phyloP scores from a whole-genome alignment of 1,140 invertebrate genomes.

The Phortica variegata region DNA sequence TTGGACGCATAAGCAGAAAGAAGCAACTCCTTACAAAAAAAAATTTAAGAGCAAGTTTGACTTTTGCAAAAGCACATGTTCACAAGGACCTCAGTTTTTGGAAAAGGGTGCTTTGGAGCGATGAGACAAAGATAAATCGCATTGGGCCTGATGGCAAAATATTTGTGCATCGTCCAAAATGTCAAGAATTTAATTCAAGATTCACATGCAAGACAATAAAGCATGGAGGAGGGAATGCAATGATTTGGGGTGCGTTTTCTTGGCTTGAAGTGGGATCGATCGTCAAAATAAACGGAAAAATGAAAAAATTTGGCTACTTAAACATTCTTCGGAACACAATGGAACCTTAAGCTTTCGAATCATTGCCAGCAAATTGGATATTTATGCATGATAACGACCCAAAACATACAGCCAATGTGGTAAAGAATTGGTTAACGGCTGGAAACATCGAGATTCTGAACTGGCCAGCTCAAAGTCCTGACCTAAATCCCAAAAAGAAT shows the following conservation, averaged over 20 bases:
- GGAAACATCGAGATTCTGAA: no score
- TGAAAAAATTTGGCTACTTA: neutral
- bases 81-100: neutral
- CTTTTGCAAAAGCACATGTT: no score
- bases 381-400: no score
- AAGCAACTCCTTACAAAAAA: neutral
- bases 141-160: conserved; percentile 19
- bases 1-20: neutral
- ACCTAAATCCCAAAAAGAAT: conserved; percentile 6
- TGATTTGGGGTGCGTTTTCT: conserved; percentile 6
- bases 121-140: conserved; percentile 18
- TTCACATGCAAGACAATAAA: conserved; percentile 12
- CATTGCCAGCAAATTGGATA: conserved; percentile 1
- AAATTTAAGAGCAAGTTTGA: neutral
- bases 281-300: neutral
- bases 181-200: conserved; percentile 8
- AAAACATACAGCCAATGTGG: neutral
- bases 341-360: conserved; percentile 5
- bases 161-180: conserved; percentile 12
- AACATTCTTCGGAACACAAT: neutral
- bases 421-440: neutral
- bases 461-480: no score
- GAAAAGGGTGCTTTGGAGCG: conserved; percentile 15
- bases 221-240: conserved; percentile 15
- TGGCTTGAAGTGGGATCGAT: neutral